Conservation (phyloP, 2,113 vertebrate genomes). For the Paedocypris sp. region DNA sequence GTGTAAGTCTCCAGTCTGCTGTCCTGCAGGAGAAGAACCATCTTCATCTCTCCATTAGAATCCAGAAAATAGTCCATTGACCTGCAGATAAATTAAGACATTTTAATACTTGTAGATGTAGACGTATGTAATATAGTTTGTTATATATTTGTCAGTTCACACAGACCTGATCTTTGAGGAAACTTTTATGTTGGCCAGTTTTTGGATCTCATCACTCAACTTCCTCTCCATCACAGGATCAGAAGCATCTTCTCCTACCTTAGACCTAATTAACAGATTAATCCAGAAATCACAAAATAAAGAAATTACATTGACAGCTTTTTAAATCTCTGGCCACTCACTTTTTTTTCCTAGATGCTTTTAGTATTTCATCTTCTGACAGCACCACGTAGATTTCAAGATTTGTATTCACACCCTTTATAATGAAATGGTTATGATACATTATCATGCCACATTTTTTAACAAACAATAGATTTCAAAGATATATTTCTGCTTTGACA, state of each 20-base stretch:
- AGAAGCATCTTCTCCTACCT: slow-evolving; percentile 38
- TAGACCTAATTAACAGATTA: slow-evolving; percentile 51
- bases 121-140: not conserved
- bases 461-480: not conserved
- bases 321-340: too few species aligned
- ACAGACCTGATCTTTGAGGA: slow-evolving; percentile 90
- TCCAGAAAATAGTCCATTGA: slow-evolving; percentile 73
- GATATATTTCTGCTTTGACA: too few species aligned
- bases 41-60: slow-evolving; percentile 77
- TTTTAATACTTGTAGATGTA: not conserved
- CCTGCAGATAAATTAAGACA: slow-evolving; percentile 49
- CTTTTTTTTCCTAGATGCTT: slow-evolving; percentile 83
- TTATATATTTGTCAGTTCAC: not conserved
- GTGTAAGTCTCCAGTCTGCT: slow-evolving; percentile 76
- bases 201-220: slow-evolving; percentile 70
- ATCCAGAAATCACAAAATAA: too few species aligned
- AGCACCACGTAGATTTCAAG: slow-evolving; percentile 83
- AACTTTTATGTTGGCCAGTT: slow-evolving; percentile 71
- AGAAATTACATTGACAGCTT: too few species aligned
- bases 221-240: slow-evolving; percentile 53
- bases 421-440: too few species aligned
- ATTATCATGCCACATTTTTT: not conserved
- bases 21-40: slow-evolving; percentile 81
- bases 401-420: slow-evolving; percentile 72
- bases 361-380: slow-evolving; percentile 77